A percentile compares a stretch with the other conserved stretches of the same genome.
Conservation (phyloP, 2,113 vertebrate species). For the Ammodramus savannarum region DNA sequence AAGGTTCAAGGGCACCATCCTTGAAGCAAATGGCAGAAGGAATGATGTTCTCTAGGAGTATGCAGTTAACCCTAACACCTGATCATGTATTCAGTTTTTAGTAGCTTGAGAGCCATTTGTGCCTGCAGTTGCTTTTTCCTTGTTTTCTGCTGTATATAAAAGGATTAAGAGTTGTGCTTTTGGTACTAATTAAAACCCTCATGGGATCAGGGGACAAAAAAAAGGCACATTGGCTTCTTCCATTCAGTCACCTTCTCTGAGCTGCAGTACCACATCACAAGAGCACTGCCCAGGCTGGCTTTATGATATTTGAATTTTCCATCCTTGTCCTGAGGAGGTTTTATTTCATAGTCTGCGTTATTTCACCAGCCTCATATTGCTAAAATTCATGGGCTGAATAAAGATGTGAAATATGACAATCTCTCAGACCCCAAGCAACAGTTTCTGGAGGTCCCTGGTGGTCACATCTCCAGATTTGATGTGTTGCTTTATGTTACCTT, state of each 20-base stretch:
- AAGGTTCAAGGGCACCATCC: not conserved
- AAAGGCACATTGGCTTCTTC: not conserved
- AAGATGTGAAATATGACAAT: not conserved
- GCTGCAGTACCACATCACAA: not conserved
- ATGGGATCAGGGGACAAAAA: not conserved
- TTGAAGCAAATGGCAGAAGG: not conserved
- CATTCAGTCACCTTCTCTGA: not conserved
- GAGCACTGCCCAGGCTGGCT: not conserved
- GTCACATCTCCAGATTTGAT: not conserved
- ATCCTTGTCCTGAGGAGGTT: not conserved
- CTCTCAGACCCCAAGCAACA: not conserved
- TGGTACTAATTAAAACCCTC: not conserved
- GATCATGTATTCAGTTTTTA: not conserved
- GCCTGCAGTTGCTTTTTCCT: constrained; percentile 27
- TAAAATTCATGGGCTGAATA: not conserved
- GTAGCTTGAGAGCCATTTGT: not conserved
- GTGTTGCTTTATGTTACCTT: not conserved
- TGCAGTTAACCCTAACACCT: not conserved
- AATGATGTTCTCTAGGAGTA: not conserved
- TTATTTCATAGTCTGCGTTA: not conserved
- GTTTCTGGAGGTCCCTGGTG: not conserved
- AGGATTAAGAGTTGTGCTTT: not conserved
- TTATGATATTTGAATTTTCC: not conserved
- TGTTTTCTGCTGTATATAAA: constrained; percentile 1
- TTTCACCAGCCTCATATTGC: not conserved